A percentile compares a stretch with the other conserved stretches of the same genome.
Evolutionary conservation across 1,140 invertebrate genomes (phyloP).

Genomic region (Brachionus calyciflorus): DNA sequence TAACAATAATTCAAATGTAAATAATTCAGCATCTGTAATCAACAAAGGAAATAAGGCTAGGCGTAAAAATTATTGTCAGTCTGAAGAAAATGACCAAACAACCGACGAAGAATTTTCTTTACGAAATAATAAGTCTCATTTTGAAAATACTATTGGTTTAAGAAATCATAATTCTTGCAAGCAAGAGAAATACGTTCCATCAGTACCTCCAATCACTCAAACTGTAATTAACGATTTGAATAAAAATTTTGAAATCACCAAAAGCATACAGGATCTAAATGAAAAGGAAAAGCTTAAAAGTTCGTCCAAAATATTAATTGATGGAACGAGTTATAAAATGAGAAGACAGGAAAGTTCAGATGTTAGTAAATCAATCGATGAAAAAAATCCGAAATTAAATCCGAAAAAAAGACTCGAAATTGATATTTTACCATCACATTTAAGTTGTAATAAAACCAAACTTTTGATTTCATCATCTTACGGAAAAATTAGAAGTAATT

Average conservation of each 20-base stretch:
- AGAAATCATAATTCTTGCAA: neutral
- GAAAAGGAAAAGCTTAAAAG: neutral
- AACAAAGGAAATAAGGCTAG: neutral
- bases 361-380: neutral
- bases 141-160: too few relatives aligned
- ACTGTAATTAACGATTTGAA: neutral
- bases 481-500: slow-evolving; percentile 44
- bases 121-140: neutral
- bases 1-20: slow-evolving; percentile 13
- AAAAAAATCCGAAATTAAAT: neutral
- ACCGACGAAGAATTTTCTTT: neutral
- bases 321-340: neutral
- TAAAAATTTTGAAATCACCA: neutral
- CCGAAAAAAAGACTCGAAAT: slow-evolving; percentile 38
- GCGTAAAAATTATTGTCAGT: neutral
- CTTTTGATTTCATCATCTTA: slow-evolving; percentile 43
- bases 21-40: neutral
- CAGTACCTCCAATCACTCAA: neutral
- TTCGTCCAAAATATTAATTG: neutral
- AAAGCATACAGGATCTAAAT: too few relatives aligned
- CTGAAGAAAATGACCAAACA: neutral
- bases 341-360: neutral
- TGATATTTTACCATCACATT: slow-evolving; percentile 42
- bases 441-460: slow-evolving; percentile 17
- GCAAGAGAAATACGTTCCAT: neutral